Percentiles rank a stretch among this genome's conserved stretches.
phyloP scores from a whole-genome alignment of 2,888 invertebrate species.

The Subacronicta megacephala region DNA sequence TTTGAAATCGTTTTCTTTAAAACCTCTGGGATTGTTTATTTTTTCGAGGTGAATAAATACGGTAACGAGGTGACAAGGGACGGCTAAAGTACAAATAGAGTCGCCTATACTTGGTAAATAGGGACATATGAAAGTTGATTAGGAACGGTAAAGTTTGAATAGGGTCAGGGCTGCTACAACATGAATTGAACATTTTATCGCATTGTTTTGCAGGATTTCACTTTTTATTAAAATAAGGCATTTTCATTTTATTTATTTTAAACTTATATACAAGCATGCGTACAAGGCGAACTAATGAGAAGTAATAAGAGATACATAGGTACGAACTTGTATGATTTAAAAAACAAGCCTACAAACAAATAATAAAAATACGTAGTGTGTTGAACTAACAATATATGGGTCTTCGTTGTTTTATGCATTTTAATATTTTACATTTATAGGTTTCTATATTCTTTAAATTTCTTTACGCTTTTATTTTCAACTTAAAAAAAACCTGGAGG shows the following conservation, averaged over 20 bases:
- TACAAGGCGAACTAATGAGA: conserved; percentile 20
- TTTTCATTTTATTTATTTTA: conserved; percentile 17
- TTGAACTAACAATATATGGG: conserved; percentile 8
- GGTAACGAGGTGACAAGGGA: conserved; percentile 18
- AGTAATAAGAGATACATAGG: conserved; percentile 13
- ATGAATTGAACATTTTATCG: conserved; percentile 19
- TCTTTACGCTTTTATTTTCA: conserved; percentile 14
- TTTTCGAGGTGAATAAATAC: conserved; percentile 20
- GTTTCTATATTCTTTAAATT: conserved; percentile 14
- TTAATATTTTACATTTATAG: conserved; percentile 17
- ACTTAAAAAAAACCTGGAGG: conserved; percentile 9
- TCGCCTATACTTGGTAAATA: conserved; percentile 17
- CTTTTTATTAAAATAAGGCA: conserved; percentile 20
- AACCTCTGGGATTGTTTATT: conserved; percentile 17
- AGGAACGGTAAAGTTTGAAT: conserved; percentile 19
- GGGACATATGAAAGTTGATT: conserved; percentile 19
- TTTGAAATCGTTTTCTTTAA: conserved; percentile 13
- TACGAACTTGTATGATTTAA: conserved; percentile 14
- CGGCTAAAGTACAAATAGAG: conserved; percentile 19
- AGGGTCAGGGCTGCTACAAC: conserved; percentile 22
- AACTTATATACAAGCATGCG: conserved; percentile 18
- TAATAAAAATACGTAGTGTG: conserved; percentile 17
- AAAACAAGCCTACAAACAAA: conserved; percentile 15
- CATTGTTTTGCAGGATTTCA: conserved; percentile 15
- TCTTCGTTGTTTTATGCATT: conserved; percentile 14